Evolutionary conservation across 92 coral and sea anemone genomes (phyloP).

Genomic region (Scolanthus callimorphus): DNA sequence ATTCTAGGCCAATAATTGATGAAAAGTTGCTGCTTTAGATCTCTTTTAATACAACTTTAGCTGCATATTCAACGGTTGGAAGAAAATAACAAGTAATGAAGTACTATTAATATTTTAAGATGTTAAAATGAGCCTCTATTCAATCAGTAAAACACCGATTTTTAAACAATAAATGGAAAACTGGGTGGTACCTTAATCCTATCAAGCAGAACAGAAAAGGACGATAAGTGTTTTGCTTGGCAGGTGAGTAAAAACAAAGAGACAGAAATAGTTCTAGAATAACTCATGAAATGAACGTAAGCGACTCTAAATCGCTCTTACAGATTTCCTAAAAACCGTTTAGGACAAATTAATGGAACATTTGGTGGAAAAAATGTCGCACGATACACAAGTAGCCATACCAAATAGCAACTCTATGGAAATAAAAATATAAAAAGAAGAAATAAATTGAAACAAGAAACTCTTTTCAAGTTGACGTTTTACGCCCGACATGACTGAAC

Average conservation of each 20-base stretch:
- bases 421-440: too few species aligned
- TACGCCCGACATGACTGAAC: too few species aligned
- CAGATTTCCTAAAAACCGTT: not conserved
- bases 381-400: too few species aligned
- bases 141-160: not conserved
- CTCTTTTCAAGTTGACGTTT: too few species aligned
- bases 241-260: not conserved
- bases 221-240: too few species aligned
- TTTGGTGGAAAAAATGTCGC: too few species aligned
- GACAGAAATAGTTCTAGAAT: not conserved
- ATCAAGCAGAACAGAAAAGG: too few species aligned
- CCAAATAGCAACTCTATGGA: too few species aligned
- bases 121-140: not conserved
- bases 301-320: not conserved
- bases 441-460: too few species aligned
- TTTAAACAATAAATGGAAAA: not conserved
- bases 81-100: conserved; percentile 12
- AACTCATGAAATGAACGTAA: not conserved
- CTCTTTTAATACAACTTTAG: conserved; percentile 43
- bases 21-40: conserved; percentile 26
- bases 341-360: not conserved
- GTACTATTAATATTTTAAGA: conserved; percentile 14
- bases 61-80: conserved; percentile 44
- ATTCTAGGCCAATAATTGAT: not conserved
- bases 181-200: too few species aligned